Percentiles rank a stretch among this genome's conserved stretches.
These are phyloP conservation scores for Vanessa atalanta DNA, from an alignment of 1,140 invertebrate genomes.

Conservation along the genomic window DNA sequence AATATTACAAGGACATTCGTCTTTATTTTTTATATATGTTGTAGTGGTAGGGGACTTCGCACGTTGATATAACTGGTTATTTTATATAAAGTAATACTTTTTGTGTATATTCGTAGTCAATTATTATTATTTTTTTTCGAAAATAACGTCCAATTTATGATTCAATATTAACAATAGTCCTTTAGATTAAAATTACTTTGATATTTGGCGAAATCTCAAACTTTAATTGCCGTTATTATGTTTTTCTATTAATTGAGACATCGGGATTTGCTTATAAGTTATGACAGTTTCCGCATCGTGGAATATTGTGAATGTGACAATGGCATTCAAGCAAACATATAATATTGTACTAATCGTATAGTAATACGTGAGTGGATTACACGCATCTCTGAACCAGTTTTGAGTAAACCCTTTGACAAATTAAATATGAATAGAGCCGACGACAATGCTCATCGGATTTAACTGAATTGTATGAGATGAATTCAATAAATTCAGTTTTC, in stretches of 20 bases:
- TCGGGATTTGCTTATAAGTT: background rate
- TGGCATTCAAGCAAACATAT: background rate
- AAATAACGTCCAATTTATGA: too few species aligned
- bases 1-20: too few species aligned
- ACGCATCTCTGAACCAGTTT: background rate
- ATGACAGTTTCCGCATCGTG: background rate
- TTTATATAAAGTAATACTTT: too few species aligned
- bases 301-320: background rate
- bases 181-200: too few species aligned
- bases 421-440: background rate
- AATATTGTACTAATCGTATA: constrained; percentile 4
- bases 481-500: background rate
- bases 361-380: background rate
- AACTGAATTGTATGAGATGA: background rate
- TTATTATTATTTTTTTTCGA: too few species aligned
- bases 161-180: too few species aligned
- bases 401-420: constrained; percentile 1
- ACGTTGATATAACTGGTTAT: too few species aligned
- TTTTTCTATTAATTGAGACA: background rate
- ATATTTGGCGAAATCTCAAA: too few species aligned
- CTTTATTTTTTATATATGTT: too few species aligned
- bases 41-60: too few species aligned
- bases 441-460: background rate
- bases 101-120: too few species aligned
- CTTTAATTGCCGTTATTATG: too few species aligned